Conservation (phyloP, 2,888 invertebrate genomes). For the Heliconius cydno region DNA sequence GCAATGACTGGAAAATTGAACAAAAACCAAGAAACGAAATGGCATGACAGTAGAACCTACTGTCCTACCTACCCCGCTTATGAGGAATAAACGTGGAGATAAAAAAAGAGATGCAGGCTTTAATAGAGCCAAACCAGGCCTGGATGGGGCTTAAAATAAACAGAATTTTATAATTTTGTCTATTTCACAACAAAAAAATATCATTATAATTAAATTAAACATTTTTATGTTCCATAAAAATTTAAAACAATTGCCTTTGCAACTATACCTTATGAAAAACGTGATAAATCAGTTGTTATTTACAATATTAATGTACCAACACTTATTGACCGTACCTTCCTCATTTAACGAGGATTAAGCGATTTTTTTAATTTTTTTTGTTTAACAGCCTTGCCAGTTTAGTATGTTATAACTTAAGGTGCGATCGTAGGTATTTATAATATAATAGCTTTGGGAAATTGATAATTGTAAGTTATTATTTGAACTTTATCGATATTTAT, state of each 20-base stretch:
- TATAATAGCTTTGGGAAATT: background rate
- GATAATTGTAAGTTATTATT: background rate
- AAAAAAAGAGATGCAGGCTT: no score
- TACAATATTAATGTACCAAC: background rate
- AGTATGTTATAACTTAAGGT: background rate
- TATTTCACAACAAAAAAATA: no score
- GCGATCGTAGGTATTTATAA: background rate
- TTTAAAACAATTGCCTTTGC: background rate
- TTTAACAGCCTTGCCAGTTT: slow-evolving; percentile 1
- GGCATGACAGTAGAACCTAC: no score
- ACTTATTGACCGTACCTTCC: slow-evolving; percentile 10
- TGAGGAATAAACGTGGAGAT: no score
- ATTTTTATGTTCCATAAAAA: no score
- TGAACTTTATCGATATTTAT: background rate
- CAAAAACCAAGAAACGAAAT: no score
- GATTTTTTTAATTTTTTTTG: slow-evolving; percentile 6
- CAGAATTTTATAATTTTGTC: no score
- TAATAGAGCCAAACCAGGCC: no score
- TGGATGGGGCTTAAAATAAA: no score
- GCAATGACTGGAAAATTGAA: no score
- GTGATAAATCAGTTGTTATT: slow-evolving; percentile 22
- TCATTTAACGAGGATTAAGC: slow-evolving; percentile 24
- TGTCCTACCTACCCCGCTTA: no score
- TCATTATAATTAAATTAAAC: no score
- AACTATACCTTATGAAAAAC: slow-evolving; percentile 11